Conservation (phyloP, 2,797 vertebrate genomes). For the Hemibagrus guttatus region DNA sequence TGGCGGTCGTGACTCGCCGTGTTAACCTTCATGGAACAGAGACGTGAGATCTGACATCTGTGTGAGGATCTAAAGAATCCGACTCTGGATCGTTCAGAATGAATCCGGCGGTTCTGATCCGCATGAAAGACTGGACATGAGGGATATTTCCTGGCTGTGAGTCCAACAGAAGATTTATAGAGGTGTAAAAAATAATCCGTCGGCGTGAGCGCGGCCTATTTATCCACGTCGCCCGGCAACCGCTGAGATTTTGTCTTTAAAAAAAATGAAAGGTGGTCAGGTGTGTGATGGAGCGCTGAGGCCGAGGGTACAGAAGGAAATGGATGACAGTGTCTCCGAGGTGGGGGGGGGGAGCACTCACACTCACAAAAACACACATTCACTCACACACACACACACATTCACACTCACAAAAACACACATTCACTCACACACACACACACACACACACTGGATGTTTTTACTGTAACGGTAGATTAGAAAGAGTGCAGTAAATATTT, state of each 20-base stretch:
- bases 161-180: conserved; percentile 1
- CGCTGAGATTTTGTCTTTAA: not conserved
- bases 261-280: not conserved
- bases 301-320: not conserved
- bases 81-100: not conserved
- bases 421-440: too few relatives aligned
- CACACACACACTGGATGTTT: too few relatives aligned
- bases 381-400: too few relatives aligned
- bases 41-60: not conserved
- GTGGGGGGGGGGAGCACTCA: too few relatives aligned
- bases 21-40: not conserved
- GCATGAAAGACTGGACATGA: not conserved
- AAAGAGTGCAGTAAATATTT: not conserved
- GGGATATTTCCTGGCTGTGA: not conserved
- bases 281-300: not conserved
- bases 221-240: not conserved
- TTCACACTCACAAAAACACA: too few relatives aligned
- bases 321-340: not conserved
- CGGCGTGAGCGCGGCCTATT: not conserved
- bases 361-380: too few relatives aligned
- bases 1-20: not conserved
- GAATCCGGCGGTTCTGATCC: not conserved
- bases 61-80: not conserved
- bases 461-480: not conserved
- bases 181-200: conserved; percentile 8